These are phyloP conservation scores for Epinephelus malabaricus DNA, from an alignment of 2,797 vertebrate species.

Conservation along the genomic window DNA sequence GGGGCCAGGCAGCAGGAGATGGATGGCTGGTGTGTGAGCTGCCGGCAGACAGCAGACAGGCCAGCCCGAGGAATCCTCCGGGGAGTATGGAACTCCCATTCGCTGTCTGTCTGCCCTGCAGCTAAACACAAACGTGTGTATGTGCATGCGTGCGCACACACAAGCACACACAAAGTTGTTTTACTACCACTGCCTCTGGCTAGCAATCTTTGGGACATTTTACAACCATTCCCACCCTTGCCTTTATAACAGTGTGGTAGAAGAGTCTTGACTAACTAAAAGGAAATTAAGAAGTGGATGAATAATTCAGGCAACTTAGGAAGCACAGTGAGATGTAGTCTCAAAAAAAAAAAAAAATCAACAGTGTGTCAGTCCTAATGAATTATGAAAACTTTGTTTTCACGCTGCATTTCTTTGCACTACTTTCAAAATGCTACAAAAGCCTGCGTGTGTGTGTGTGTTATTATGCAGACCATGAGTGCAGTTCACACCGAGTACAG, in stretches of 20 bases:
- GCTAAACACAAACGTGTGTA: constrained; percentile 80
- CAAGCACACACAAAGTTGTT: constrained; percentile 69
- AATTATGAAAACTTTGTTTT: constrained; percentile 86
- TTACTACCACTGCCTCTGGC: constrained; percentile 82
- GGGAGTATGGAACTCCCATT: constrained; percentile 87
- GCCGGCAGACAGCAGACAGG: constrained; percentile 85
- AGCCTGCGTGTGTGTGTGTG: constrained; percentile 52
- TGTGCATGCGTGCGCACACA: constrained; percentile 20
- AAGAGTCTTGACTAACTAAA: constrained; percentile 75
- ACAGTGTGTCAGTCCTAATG: constrained; percentile 79
- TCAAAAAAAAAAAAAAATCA: constrained; percentile 47
- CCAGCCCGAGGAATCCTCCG: constrained; percentile 82
- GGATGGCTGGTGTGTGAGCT: constrained; percentile 86
- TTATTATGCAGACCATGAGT: constrained; percentile 81
- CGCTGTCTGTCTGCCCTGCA: constrained; percentile 84
- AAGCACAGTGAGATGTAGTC: constrained; percentile 71
- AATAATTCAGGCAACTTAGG: constrained; percentile 81
- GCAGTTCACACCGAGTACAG: constrained; percentile 81
- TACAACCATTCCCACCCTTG: constrained; percentile 77
- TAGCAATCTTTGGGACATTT: constrained; percentile 84
- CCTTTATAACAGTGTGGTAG: constrained; percentile 67
- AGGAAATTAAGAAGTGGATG: constrained; percentile 80
- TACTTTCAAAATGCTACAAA: constrained; percentile 82
- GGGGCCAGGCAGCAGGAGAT: constrained; percentile 82
- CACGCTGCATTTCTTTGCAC: constrained; percentile 83